These are phyloP conservation scores for Macropodus opercularis DNA, from an alignment of 2,797 vertebrate species.

Conservation along the genomic window DNA sequence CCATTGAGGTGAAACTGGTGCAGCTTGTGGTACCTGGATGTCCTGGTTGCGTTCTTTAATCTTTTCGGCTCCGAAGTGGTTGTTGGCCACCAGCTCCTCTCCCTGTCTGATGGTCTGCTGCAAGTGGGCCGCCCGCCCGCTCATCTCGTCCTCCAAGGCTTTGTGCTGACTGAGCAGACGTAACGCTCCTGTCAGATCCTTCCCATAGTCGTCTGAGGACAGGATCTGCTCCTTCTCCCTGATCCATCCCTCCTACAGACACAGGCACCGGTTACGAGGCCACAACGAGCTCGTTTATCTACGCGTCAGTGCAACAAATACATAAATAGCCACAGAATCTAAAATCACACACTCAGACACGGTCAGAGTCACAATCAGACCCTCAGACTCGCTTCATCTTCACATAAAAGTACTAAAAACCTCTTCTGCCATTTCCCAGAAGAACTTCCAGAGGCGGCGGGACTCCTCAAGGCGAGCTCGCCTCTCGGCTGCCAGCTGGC, in stretches of 20 bases:
- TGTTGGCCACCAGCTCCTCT: slow-evolving; percentile 89
- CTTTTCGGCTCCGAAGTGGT: slow-evolving; percentile 95
- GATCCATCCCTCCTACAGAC: slow-evolving; percentile 91
- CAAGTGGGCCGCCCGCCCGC: slow-evolving; percentile 89
- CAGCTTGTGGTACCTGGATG: slow-evolving; percentile 74
- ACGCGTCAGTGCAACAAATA: too few relatives aligned
- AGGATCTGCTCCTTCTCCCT: slow-evolving; percentile 97
- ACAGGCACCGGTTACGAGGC: neutral
- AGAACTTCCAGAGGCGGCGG: slow-evolving; percentile 98
- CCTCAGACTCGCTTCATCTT: neutral
- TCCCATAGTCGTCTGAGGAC: slow-evolving; percentile 93
- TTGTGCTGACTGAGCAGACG: slow-evolving; percentile 95
- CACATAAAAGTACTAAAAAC: slow-evolving; percentile 21
- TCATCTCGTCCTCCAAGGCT: slow-evolving; percentile 96
- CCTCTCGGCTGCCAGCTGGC: slow-evolving; percentile 91
- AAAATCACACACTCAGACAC: too few relatives aligned
- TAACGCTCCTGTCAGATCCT: slow-evolving; percentile 92
- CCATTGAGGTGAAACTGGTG: too few relatives aligned
- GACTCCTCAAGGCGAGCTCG: slow-evolving; percentile 93
- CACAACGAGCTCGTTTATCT: neutral
- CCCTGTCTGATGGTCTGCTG: slow-evolving; percentile 94
- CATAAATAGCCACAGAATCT: too few relatives aligned
- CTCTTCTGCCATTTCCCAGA: slow-evolving; percentile 99
- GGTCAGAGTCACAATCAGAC: neutral
- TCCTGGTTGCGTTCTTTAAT: slow-evolving; percentile 91